Conservation (phyloP, 2,113 vertebrate genomes). For the Phrynosoma blainvillii region DNA sequence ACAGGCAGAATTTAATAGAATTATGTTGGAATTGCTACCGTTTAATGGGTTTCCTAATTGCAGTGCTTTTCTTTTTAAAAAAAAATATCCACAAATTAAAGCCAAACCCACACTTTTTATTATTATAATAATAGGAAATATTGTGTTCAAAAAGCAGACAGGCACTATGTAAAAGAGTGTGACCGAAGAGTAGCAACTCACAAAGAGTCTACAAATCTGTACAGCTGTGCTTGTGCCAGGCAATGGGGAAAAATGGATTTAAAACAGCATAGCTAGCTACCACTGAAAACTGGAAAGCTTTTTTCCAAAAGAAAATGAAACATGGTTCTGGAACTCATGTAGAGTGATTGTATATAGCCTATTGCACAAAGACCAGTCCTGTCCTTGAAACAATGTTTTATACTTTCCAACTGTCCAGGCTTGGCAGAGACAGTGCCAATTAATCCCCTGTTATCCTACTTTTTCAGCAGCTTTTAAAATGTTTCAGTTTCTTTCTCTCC, state of each 20-base stretch:
- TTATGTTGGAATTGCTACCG: slow-evolving; percentile 85
- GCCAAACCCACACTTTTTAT: slow-evolving; percentile 75
- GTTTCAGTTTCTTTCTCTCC: too few species aligned
- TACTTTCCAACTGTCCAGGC: too few species aligned
- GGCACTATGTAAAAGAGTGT: slow-evolving; percentile 53
- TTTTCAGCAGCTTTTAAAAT: too few species aligned
- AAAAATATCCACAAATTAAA: slow-evolving; percentile 76
- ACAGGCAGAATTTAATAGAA: slow-evolving; percentile 87
- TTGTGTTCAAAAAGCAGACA: slow-evolving; percentile 65
- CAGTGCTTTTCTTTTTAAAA: slow-evolving; percentile 67
- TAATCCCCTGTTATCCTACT: too few species aligned
- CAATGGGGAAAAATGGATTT: neutral
- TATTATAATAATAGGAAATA: slow-evolving; percentile 70
- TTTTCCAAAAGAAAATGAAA: neutral
- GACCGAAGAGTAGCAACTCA: slow-evolving; percentile 18
- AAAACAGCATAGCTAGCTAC: neutral
- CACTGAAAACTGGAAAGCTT: neutral
- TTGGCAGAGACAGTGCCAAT: too few species aligned
- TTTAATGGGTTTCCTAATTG: slow-evolving; percentile 84
- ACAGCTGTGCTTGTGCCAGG: neutral
- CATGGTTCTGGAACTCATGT: neutral
- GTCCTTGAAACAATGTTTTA: neutral
- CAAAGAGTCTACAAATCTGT: slow-evolving; percentile 22
- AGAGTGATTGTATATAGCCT: too few species aligned
- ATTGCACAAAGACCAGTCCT: neutral